A percentile compares a stretch with the other conserved stretches of the same genome.
Conservation (phyloP, 2,797 vertebrate genomes). For the Esox lucius region DNA sequence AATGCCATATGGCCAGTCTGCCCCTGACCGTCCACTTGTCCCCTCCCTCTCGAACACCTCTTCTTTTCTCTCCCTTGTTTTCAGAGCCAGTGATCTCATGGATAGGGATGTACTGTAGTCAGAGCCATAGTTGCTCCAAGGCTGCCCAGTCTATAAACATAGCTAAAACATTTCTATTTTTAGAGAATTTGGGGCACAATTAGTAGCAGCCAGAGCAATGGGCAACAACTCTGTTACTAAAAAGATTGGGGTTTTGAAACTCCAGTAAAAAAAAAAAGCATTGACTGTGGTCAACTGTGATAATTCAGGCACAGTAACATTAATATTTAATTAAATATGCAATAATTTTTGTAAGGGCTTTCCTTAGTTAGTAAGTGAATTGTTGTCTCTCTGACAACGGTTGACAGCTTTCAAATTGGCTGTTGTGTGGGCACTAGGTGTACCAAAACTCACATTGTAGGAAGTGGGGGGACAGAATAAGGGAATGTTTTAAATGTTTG, state of each 20-base stretch:
- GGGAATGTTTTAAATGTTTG: not conserved
- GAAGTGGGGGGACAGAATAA: not conserved
- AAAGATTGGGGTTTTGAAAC: too few relatives aligned
- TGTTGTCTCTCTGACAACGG: not conserved
- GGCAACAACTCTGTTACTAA: not conserved
- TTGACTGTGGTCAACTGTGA: too few relatives aligned
- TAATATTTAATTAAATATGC: too few relatives aligned
- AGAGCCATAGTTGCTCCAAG: not conserved
- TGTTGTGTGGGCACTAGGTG: not conserved
- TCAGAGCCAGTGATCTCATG: too few relatives aligned
- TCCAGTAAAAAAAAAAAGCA: too few relatives aligned
- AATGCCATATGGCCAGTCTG: too few relatives aligned
- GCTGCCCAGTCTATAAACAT: slow-evolving; percentile 7
- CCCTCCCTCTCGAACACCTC: not conserved
- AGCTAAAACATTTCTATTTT: not conserved
- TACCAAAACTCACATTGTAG: not conserved
- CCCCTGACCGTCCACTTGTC: not conserved
- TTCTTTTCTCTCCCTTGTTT: not conserved
- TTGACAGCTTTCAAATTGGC: not conserved
- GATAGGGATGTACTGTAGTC: not conserved
- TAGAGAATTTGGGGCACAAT: not conserved
- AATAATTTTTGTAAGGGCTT: not conserved
- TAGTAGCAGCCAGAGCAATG: not conserved
- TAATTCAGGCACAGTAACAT: too few relatives aligned
- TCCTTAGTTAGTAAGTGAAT: not conserved